Conservation (phyloP, 1,140 invertebrate genomes). For the Drosophila serrata region DNA sequence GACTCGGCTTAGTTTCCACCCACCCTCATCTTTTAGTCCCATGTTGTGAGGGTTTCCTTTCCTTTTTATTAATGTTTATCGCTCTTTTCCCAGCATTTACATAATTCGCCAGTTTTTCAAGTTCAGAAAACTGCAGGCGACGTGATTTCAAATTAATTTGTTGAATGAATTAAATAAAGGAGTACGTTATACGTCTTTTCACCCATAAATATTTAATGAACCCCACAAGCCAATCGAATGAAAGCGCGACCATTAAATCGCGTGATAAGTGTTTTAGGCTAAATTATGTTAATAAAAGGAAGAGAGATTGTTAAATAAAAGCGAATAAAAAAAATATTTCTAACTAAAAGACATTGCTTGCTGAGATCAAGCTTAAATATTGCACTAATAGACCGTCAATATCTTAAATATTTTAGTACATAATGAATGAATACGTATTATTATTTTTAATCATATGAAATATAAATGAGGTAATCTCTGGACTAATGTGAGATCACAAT, state of each 20-base stretch:
- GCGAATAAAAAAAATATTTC: not conserved
- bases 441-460: too few relatives aligned
- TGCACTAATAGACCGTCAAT: not conserved
- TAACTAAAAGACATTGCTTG: not conserved
- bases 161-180: constrained; percentile 52
- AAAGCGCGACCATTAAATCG: constrained; percentile 54
- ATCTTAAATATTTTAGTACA: not conserved
- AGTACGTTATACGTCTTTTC: constrained; percentile 29
- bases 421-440: too few relatives aligned
- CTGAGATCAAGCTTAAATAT: too few relatives aligned
- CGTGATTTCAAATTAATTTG: constrained; percentile 54
- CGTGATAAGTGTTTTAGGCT: constrained; percentile 47
- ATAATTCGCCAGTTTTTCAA: constrained; percentile 55
- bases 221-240: constrained; percentile 32
- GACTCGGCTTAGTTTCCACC: constrained; percentile 10
- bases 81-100: constrained; percentile 56
- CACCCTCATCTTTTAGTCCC: not conserved
- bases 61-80: constrained; percentile 33
- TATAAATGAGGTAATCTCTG: too few relatives aligned
- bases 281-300: constrained; percentile 5
- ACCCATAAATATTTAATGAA: constrained; percentile 58
- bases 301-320: not conserved
- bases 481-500: too few relatives aligned
- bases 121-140: constrained; percentile 33
- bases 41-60: not conserved